Conservation (phyloP, 2,888 invertebrate species). For the Leptura quadrifasciata region DNA sequence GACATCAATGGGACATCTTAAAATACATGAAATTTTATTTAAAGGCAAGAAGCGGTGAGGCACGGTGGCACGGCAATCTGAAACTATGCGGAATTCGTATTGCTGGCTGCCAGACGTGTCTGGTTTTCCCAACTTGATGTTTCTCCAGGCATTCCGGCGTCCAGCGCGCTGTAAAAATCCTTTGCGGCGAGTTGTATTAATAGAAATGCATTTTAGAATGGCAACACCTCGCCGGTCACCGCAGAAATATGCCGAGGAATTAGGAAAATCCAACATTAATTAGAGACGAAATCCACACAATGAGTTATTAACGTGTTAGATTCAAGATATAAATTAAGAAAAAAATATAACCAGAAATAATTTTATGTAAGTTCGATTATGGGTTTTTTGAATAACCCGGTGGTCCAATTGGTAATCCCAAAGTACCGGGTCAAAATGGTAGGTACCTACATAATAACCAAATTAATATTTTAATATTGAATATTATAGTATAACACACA, state of each 20-base stretch:
- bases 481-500: background rate
- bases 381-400: constrained; percentile 40
- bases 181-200: constrained; percentile 49
- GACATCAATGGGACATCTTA: constrained; percentile 50
- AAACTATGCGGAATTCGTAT: constrained; percentile 71
- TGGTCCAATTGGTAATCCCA: constrained; percentile 41
- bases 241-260: constrained; percentile 51
- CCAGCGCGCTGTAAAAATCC: constrained; percentile 35
- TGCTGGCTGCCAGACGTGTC: constrained; percentile 68
- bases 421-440: constrained; percentile 29
- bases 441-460: background rate
- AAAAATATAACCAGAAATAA: constrained; percentile 45
- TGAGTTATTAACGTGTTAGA: constrained; percentile 41
- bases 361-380: constrained; percentile 39
- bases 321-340: constrained; percentile 39
- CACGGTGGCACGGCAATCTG: constrained; percentile 33
- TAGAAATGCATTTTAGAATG: constrained; percentile 59
- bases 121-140: constrained; percentile 68
- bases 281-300: constrained; percentile 45
- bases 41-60: constrained; percentile 23
- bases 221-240: constrained; percentile 44
- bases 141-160: constrained; percentile 54
- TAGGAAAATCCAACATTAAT: constrained; percentile 56
- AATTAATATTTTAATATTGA: background rate
- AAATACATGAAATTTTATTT: constrained; percentile 50